Percentiles rank a stretch among this genome's conserved stretches.
phyloP scores from a whole-genome alignment of 2,888 invertebrate species.

The Craniophora ligustri region DNA sequence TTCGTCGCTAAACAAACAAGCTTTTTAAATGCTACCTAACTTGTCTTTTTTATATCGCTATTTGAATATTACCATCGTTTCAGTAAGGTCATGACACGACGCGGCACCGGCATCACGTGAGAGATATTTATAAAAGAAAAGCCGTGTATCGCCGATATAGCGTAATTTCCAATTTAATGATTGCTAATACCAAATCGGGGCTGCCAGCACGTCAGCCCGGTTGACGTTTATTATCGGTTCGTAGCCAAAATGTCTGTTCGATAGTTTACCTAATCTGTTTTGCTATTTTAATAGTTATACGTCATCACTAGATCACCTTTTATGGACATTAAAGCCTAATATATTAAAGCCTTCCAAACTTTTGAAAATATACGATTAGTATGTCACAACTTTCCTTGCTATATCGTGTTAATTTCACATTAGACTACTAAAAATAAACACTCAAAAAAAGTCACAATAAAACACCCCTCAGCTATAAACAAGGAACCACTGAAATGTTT shows the following conservation, averaged over 20 bases:
- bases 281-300: slow-evolving; percentile 54
- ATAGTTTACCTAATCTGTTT: slow-evolving; percentile 56
- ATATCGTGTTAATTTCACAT: slow-evolving; percentile 66
- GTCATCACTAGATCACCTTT: slow-evolving; percentile 34
- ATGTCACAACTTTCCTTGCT: slow-evolving; percentile 29
- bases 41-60: slow-evolving; percentile 88
- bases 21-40: slow-evolving; percentile 89
- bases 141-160: slow-evolving; percentile 85
- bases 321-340: slow-evolving; percentile 12
- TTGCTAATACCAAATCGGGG: slow-evolving; percentile 85
- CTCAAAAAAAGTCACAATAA: slow-evolving; percentile 73
- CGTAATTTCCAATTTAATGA: slow-evolving; percentile 89
- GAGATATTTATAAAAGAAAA: slow-evolving; percentile 88
- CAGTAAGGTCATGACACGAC: slow-evolving; percentile 85
- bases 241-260: slow-evolving; percentile 60
- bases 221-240: slow-evolving; percentile 74
- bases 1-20: slow-evolving; percentile 87
- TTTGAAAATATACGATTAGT: slow-evolving; percentile 7
- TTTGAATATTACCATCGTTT: slow-evolving; percentile 88
- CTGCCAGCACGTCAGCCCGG: slow-evolving; percentile 79
- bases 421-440: slow-evolving; percentile 67
- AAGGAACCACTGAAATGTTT: slow-evolving; percentile 83
- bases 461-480: slow-evolving; percentile 82
- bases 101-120: slow-evolving; percentile 87
- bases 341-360: slow-evolving; percentile 6